Percentiles rank a stretch among this genome's conserved stretches.
Evolutionary conservation across 2,888 invertebrate genomes (phyloP).

Genomic region (Eristalis tenax): DNA sequence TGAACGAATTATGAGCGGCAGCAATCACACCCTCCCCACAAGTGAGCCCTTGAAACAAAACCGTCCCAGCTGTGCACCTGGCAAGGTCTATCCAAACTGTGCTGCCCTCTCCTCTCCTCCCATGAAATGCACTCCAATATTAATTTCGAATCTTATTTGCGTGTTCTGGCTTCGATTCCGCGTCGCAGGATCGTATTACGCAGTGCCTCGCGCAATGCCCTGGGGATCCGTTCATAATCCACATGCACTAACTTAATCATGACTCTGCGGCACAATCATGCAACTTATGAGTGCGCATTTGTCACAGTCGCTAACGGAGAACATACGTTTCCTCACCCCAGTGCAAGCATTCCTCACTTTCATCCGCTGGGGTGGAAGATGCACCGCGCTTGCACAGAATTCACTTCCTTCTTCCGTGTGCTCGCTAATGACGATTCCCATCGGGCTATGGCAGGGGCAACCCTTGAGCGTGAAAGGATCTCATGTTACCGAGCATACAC

Average conservation of each 20-base stretch:
- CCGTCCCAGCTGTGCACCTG: slow-evolving; percentile 57
- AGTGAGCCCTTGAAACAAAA: slow-evolving; percentile 40
- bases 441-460: slow-evolving; percentile 38
- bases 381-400: slow-evolving; percentile 1
- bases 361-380: slow-evolving; percentile 49
- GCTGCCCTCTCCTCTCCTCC: not conserved
- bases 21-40: slow-evolving; percentile 17
- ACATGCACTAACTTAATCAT: slow-evolving; percentile 71
- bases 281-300: slow-evolving; percentile 64
- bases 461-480: slow-evolving; percentile 39
- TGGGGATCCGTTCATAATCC: slow-evolving; percentile 67
- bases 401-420: slow-evolving; percentile 63
- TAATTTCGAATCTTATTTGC: slow-evolving; percentile 56
- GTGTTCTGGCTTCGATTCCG: slow-evolving; percentile 58
- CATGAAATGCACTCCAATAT: slow-evolving; percentile 29
- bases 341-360: not conserved
- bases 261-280: slow-evolving; percentile 56
- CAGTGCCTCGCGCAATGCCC: slow-evolving; percentile 43
- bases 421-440: slow-evolving; percentile 69
- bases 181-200: slow-evolving; percentile 33
- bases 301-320: slow-evolving; percentile 66
- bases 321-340: slow-evolving; percentile 60
- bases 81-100: slow-evolving; percentile 41
- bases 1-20: slow-evolving; percentile 22
- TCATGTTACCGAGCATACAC: slow-evolving; percentile 47